A percentile compares a stretch with the other conserved stretches of the same genome.
These are phyloP conservation scores for Leptonema lineaticorne DNA, from an alignment of 1,140 invertebrate genomes.

Conservation along the genomic window DNA sequence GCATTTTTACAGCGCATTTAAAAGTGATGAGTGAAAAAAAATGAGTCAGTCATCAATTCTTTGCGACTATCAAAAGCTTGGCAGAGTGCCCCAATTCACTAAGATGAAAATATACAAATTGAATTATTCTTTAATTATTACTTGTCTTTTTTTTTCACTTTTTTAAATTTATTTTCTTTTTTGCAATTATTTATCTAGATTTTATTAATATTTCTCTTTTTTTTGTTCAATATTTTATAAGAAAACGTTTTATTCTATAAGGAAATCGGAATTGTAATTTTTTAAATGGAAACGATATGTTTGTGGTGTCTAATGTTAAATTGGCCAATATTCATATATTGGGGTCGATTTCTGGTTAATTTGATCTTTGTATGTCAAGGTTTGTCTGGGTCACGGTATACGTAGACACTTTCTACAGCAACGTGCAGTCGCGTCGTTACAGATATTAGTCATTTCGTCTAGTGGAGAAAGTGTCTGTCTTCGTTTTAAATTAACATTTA, in stretches of 20 bases:
- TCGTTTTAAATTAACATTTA: too few species aligned
- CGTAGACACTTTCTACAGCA: constrained; percentile 12
- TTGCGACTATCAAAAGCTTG: constrained; percentile 28
- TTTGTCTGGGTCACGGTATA: constrained; percentile 26
- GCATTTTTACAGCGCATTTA: neutral
- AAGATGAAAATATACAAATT: constrained; percentile 24
- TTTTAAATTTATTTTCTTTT: too few species aligned
- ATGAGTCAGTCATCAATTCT: constrained; percentile 30
- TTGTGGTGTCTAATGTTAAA: too few species aligned
- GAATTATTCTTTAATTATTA: constrained; percentile 27
- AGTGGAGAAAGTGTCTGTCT: constrained; percentile 12
- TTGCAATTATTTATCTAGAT: too few species aligned
- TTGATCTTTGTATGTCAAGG: constrained; percentile 30
- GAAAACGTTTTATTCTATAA: too few species aligned
- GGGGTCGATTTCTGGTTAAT: neutral
- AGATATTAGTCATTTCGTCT: constrained; percentile 7
- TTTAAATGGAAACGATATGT: too few species aligned
- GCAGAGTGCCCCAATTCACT: constrained; percentile 14
- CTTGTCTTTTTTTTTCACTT: neutral
- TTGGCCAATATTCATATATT: too few species aligned
- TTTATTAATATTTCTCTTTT: too few species aligned
- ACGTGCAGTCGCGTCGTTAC: constrained; percentile 4
- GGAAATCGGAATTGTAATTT: too few species aligned
- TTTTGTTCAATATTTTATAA: too few species aligned
- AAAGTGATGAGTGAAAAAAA: constrained; percentile 29